These are phyloP conservation scores for Monochamus alternatus DNA, from an alignment of 2,888 invertebrate genomes.

Conservation along the genomic window DNA sequence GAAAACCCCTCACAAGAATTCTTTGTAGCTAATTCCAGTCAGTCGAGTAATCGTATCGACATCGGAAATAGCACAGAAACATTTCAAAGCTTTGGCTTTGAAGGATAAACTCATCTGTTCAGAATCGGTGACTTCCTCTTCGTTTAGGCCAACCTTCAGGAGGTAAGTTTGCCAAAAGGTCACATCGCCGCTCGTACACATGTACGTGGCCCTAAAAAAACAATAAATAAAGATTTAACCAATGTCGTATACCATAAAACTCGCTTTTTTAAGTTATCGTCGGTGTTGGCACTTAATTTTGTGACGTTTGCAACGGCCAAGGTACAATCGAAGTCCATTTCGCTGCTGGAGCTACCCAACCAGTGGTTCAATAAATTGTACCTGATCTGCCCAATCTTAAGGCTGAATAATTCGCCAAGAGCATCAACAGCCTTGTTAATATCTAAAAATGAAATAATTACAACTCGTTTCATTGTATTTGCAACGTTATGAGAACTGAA, in stretches of 20 bases:
- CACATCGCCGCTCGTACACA: slow-evolving; percentile 52
- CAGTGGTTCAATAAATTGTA: slow-evolving; percentile 68
- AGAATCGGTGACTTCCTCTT: slow-evolving; percentile 39
- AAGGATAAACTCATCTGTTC: slow-evolving; percentile 50
- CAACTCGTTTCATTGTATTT: not conserved
- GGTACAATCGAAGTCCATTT: slow-evolving; percentile 45
- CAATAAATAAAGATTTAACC: not conserved
- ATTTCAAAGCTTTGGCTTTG: slow-evolving; percentile 62
- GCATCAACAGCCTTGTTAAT: slow-evolving; percentile 72
- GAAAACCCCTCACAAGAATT: slow-evolving; percentile 58
- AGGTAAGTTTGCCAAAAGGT: slow-evolving; percentile 53
- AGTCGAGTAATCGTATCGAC: slow-evolving; percentile 54
- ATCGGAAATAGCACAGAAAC: slow-evolving; percentile 62
- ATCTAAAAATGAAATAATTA: slow-evolving; percentile 60
- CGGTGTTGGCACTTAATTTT: slow-evolving; percentile 6
- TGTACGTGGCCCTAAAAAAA: slow-evolving; percentile 55
- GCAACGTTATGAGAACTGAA: no score
- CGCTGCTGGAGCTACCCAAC: slow-evolving; percentile 37
- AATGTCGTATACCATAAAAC: not conserved
- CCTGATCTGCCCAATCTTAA: slow-evolving; percentile 67
- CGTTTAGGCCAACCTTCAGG: slow-evolving; percentile 46
- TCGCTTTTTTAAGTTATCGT: slow-evolving; percentile 59
- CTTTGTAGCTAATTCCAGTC: slow-evolving; percentile 52
- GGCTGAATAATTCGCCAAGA: slow-evolving; percentile 68
- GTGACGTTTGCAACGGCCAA: slow-evolving; percentile 6